A percentile compares a stretch with the other conserved stretches of the same genome.
These are phyloP conservation scores for Dendroctonus valens DNA, from an alignment of 1,140 invertebrate genomes.

Conservation along the genomic window DNA sequence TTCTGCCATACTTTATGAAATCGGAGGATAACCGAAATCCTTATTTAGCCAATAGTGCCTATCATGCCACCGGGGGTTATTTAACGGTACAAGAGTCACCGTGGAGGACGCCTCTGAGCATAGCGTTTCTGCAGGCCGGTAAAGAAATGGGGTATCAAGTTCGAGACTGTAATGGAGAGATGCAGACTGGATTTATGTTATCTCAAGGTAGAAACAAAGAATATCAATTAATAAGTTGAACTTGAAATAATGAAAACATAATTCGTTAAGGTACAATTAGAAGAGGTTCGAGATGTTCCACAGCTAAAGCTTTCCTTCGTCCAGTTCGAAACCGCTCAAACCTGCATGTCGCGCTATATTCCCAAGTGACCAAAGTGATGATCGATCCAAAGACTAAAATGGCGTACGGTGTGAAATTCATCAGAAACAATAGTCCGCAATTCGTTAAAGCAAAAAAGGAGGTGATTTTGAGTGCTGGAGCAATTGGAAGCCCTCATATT, in stretches of 20 bases:
- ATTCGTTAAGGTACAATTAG: slow-evolving; percentile 65
- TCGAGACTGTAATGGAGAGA: slow-evolving; percentile 77
- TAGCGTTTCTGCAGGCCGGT: slow-evolving; percentile 80
- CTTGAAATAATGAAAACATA: slow-evolving; percentile 37
- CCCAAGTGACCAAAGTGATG: slow-evolving; percentile 71
- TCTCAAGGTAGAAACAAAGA: slow-evolving; percentile 58
- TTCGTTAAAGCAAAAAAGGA: slow-evolving; percentile 70
- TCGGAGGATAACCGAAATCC: slow-evolving; percentile 86
- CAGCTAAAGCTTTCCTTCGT: slow-evolving; percentile 82
- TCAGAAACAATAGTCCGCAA: slow-evolving; percentile 62
- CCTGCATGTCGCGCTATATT: slow-evolving; percentile 76
- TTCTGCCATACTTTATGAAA: slow-evolving; percentile 86
- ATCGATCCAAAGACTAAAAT: slow-evolving; percentile 65
- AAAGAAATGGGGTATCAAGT: slow-evolving; percentile 73
- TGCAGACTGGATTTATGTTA: slow-evolving; percentile 83
- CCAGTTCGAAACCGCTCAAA: slow-evolving; percentile 77
- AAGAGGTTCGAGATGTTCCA: slow-evolving; percentile 83
- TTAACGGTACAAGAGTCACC: slow-evolving; percentile 81
- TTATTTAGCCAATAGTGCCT: slow-evolving; percentile 68
- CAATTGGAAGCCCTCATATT: slow-evolving; percentile 79
- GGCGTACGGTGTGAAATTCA: slow-evolving; percentile 75
- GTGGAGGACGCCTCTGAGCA: slow-evolving; percentile 74
- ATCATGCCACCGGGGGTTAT: slow-evolving; percentile 77
- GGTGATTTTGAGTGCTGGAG: slow-evolving; percentile 77
- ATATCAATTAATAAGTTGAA: not conserved